Evolutionary conservation across 2,888 invertebrate genomes (phyloP).

Genomic region (Trichopoda pennipes): DNA sequence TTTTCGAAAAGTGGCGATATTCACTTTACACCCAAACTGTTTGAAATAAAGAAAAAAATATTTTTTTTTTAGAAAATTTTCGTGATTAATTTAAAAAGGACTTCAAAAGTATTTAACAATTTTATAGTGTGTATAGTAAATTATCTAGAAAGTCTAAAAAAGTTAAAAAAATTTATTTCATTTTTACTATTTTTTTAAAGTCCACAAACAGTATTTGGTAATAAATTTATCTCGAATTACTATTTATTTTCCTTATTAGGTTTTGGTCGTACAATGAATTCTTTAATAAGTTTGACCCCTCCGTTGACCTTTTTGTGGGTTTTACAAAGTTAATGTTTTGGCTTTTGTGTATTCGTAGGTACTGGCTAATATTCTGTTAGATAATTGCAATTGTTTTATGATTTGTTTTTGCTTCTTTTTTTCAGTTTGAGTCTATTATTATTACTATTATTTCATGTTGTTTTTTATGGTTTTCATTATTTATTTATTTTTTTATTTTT

Average conservation of each 20-base stretch:
- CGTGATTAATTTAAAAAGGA: too few species aligned
- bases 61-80: too few species aligned
- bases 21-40: too few species aligned
- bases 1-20: too few species aligned
- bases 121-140: too few species aligned
- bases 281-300: conserved; percentile 62
- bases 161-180: not conserved
- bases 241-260: conserved; percentile 35
- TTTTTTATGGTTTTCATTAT: not conserved
- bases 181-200: not conserved
- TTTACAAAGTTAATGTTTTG: conserved; percentile 17
- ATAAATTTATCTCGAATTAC: conserved; percentile 43
- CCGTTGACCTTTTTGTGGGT: conserved; percentile 57
- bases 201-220: conserved; percentile 44
- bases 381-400: conserved; percentile 24
- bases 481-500: conserved; percentile 6
- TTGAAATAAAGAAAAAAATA: too few species aligned
- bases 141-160: not conserved
- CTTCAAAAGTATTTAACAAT: too few species aligned
- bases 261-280: conserved; percentile 48
- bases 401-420: conserved; percentile 16
- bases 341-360: not conserved
- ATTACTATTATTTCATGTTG: conserved; percentile 29
- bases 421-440: conserved; percentile 7
- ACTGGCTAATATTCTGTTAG: conserved; percentile 18